A percentile compares a stretch with the other conserved stretches of the same genome.
These are phyloP conservation scores for Eulemur rubriventer DNA, from an alignment of 2,797 vertebrate species.

Conservation along the genomic window DNA sequence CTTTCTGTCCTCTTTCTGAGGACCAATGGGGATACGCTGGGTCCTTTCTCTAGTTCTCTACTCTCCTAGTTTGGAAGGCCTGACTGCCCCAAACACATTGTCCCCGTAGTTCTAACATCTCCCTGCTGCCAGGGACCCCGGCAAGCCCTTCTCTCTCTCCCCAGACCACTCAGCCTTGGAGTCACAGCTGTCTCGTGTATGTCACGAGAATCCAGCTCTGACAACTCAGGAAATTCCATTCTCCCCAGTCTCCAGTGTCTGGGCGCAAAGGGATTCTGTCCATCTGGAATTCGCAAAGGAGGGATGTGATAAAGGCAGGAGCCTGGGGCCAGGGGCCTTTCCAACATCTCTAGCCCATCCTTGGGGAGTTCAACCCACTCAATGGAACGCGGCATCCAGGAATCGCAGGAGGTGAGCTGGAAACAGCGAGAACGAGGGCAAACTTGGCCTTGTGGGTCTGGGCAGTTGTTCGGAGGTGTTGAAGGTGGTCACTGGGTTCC, in stretches of 20 bases:
- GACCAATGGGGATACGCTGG: rapidly evolving
- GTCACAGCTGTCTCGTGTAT: not conserved
- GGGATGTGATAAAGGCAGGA: not conserved
- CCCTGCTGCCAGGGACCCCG: not conserved
- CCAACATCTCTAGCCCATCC: not conserved
- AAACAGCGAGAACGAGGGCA: not conserved
- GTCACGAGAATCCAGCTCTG: not conserved
- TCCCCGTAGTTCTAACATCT: not conserved
- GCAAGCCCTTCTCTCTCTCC: not conserved
- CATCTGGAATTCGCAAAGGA: constrained; percentile 35
- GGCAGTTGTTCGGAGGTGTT: not conserved
- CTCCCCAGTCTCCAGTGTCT: not conserved
- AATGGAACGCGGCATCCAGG: not conserved
- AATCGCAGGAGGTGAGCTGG: not conserved
- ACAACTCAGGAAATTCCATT: constrained; percentile 60
- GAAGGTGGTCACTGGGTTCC: not conserved
- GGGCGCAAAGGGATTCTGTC: constrained; percentile 26
- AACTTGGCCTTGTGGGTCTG: not conserved
- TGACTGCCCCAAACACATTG: not conserved
- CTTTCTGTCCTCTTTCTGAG: not conserved
- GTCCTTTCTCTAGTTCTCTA: not conserved
- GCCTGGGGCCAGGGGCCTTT: not conserved
- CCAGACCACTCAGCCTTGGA: not conserved
- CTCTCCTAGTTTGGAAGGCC: not conserved
- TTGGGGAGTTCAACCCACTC: not conserved